Percentiles rank a stretch among this genome's conserved stretches.
Conservation (phyloP, 2,113 vertebrate genomes). For the Mohoua ochrocephala region DNA sequence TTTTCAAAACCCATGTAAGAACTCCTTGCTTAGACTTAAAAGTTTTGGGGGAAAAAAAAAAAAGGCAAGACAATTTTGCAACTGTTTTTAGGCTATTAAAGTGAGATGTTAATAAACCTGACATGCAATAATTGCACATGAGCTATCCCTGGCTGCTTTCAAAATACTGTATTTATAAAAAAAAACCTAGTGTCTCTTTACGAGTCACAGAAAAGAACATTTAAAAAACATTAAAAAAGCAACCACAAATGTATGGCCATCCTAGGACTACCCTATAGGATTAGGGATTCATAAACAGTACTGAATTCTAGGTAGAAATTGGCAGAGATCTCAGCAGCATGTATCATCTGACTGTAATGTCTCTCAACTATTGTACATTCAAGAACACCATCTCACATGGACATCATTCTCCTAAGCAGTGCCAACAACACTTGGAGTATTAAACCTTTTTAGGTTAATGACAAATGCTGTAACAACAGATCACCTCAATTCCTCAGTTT, state of each 20-base stretch:
- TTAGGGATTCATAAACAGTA: background rate
- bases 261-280: background rate
- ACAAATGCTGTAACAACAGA: background rate
- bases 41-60: background rate
- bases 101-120: background rate
- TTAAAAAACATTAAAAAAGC: background rate
- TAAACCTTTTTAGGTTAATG: background rate
- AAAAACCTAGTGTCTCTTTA: background rate
- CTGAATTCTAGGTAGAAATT: background rate
- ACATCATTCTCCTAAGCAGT: background rate
- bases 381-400: background rate
- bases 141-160: background rate
- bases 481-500: background rate
- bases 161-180: background rate
- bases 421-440: background rate
- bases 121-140: background rate
- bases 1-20: background rate
- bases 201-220: rapidly evolving
- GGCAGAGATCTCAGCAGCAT: background rate
- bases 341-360: background rate
- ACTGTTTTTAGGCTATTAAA: background rate
- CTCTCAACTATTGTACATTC: background rate
- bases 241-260: background rate
- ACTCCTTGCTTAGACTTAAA: background rate
- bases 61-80: background rate